A percentile compares a stretch with the other conserved stretches of the same genome.
These are phyloP conservation scores for Aporrectodea caliginosa DNA, from an alignment of 1,140 invertebrate species.

Conservation along the genomic window DNA sequence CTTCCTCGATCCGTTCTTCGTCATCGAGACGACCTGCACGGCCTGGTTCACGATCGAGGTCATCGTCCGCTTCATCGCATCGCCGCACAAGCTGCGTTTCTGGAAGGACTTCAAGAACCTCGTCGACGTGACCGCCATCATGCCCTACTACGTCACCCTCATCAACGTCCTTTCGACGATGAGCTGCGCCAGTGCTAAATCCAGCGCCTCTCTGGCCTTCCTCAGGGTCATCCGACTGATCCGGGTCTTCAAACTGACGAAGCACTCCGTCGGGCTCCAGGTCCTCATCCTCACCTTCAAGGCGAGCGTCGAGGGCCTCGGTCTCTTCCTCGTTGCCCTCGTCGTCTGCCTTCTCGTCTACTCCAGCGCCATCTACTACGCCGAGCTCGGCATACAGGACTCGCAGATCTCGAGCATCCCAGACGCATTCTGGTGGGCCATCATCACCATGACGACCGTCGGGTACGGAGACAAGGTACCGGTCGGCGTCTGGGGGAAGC, in stretches of 20 bases:
- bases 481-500: constrained; percentile 69
- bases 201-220: no score
- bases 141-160: constrained; percentile 58
- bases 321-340: constrained; percentile 51
- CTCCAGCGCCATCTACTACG: constrained; percentile 54
- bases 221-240: constrained; percentile 52
- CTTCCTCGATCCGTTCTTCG: no score
- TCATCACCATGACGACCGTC: constrained; percentile 98
- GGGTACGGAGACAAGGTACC: constrained; percentile 72
- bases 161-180: constrained; percentile 50
- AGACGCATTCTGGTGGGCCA: constrained; percentile 93
- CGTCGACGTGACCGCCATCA: constrained; percentile 57
- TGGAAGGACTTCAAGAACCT: constrained; percentile 59
- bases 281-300: no score
- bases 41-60: constrained; percentile 59
- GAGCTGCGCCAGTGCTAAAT: constrained; percentile 53
- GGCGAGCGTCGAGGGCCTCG: no score
- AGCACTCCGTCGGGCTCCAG: no score
- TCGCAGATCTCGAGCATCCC: constrained; percentile 73
- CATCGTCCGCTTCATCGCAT: constrained; percentile 52
- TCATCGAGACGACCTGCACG: constrained; percentile 57
- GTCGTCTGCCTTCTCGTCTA: constrained; percentile 51
- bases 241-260: constrained; percentile 54
- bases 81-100: constrained; percentile 56
- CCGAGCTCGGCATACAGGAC: constrained; percentile 45